Evolutionary conservation across 2,888 invertebrate genomes (phyloP), one percentile per base, ranked within the genome.

Genomic region (Drosophila mulleri): DNA sequence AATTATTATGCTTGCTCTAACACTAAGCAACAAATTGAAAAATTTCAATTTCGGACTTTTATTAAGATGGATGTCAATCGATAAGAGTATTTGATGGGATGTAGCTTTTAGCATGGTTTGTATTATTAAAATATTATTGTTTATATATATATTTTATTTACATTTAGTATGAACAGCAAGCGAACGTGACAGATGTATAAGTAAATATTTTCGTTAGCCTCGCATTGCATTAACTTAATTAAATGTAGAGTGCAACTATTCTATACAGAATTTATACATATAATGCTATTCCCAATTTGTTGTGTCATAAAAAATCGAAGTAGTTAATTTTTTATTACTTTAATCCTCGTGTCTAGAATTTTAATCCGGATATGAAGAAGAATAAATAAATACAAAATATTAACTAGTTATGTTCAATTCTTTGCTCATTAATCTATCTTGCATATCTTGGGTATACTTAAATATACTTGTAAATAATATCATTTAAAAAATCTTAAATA

Each of bases 1-100:
- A 39, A 41, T 72, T 66, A 63, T 47, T 45, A 50, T 52, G 37
- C 80, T 74, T 77, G 53, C 73, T 68, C 73, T 67, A 39, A 18
- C 47, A 44, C 56, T 57, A 7, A 1, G 42, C 56, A 5, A 20
- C 42, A 32, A 57, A 57, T 57, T 44, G 42, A 57, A 57, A 32
- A 44, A 12, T 32, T 57, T 32, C 18, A 32, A 42, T 41, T 56
- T 5, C n/a, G 0, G 16, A 0, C 37, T 53, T 39, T 26, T 39
- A 39, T 53, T 23, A 5, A 6, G 23, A 23, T 39, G 8, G 39
- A 5, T 29, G 26, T 1, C 14, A 41, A 56, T 56, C 42, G 32
- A 41, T 41, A 4, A 9, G 8, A 54, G 23, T 41, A 14, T 37
- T 5, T 37, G 20, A 9, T 23, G 20, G 16, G 20, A 9, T 23